Conservation (phyloP, 2,113 vertebrate genomes). For the Vireo altiloquus region DNA sequence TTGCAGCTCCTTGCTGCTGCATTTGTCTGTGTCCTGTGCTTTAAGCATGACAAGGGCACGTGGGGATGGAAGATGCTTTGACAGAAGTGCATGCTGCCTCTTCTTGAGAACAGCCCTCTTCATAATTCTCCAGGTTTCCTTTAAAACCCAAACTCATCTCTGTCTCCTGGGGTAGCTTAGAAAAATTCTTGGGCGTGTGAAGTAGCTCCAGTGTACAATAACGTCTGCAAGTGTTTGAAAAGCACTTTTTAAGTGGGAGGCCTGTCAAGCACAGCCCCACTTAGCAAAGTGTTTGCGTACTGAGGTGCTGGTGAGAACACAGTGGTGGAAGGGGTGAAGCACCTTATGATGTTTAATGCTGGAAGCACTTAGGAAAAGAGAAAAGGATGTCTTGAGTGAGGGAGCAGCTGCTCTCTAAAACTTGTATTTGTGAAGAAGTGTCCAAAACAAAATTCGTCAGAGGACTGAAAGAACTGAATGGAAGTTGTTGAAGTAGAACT, state of each 20-base stretch:
- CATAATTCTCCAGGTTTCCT: not conserved
- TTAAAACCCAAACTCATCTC: not conserved
- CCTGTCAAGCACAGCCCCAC: accelerated
- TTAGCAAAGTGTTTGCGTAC: not conserved
- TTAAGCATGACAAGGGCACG: not conserved
- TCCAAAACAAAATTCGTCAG: not conserved
- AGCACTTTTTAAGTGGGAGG: not conserved
- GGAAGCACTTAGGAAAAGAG: not conserved
- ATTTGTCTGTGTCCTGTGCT: not conserved
- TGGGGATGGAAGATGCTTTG: not conserved
- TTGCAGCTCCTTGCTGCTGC: not conserved
- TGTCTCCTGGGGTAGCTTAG: not conserved
- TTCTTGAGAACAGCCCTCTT: not conserved
- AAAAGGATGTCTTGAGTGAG: not conserved
- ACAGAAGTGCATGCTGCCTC: accelerated
- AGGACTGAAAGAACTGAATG: not conserved
- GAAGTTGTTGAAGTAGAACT: not conserved
- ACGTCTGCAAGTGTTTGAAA: not conserved
- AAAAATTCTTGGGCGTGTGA: not conserved
- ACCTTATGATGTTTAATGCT: accelerated
- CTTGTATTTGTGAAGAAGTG: not conserved
- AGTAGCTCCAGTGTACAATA: not conserved
- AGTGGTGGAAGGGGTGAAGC: not conserved
- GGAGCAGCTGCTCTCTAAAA: not conserved
- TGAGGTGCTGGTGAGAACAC: not conserved